phyloP scores from a whole-genome alignment of 2,797 vertebrate genomes.

The Macroramphosus scolopax region DNA sequence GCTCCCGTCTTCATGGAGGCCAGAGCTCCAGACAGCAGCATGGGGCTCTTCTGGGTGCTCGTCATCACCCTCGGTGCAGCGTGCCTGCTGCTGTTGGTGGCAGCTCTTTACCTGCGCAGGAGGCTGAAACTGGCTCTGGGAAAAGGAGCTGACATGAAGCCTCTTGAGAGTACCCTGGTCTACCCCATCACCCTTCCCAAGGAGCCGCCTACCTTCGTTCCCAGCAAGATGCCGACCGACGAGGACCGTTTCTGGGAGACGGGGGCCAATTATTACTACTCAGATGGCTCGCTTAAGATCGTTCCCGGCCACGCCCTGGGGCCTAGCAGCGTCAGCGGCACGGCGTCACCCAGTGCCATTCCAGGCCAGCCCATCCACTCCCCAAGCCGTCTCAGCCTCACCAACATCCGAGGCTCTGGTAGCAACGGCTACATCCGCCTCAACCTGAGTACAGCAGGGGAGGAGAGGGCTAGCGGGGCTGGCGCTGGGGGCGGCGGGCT shows the following conservation, averaged over 20 bases:
- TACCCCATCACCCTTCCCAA: slow-evolving; percentile 94
- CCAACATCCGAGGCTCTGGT: slow-evolving; percentile 86
- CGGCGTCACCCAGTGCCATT: slow-evolving; percentile 86
- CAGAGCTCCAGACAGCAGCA: slow-evolving; percentile 85
- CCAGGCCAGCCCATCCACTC: slow-evolving; percentile 89
- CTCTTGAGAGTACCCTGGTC: slow-evolving; percentile 89
- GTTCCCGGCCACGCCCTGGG: slow-evolving; percentile 92
- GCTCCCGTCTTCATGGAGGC: slow-evolving; percentile 85
- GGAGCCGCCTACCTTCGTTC: slow-evolving; percentile 87
- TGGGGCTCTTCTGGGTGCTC: slow-evolving; percentile 90
- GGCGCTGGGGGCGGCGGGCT: slow-evolving; percentile 73
- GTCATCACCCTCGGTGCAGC: slow-evolving; percentile 88
- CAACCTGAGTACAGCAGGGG: slow-evolving; percentile 83
- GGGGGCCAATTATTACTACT: slow-evolving; percentile 91
- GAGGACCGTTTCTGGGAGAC: slow-evolving; percentile 98
- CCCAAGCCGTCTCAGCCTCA: slow-evolving; percentile 91
- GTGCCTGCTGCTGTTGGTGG: slow-evolving; percentile 86
- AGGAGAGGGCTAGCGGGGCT: slow-evolving; percentile 82
- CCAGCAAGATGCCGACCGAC: slow-evolving; percentile 85
- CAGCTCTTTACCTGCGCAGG: slow-evolving; percentile 86
- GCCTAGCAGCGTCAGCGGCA: slow-evolving; percentile 78
- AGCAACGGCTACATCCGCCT: slow-evolving; percentile 96
- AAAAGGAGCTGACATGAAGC: slow-evolving; percentile 86
- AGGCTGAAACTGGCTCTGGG: slow-evolving; percentile 87
- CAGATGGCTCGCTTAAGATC: slow-evolving; percentile 94